Evolutionary conservation across 1,140 invertebrate species (phyloP).

Genomic region (Drosophila melanogaster): Release_6_plus_ISO1_MT NT_033777.3:30555001-30555500

Average conservation of each 20-base stretch:
- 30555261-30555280: background rate
- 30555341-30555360: conserved; percentile 65
- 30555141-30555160: conserved; percentile 76
- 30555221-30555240: conserved; percentile 42
- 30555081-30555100: background rate
- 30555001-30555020: conserved; percentile 69
- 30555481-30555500: conserved; percentile 21
- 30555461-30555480: conserved; percentile 37
- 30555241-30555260: conserved; percentile 48
- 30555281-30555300: conserved; percentile 27
- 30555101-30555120: conserved; percentile 50
- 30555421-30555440: conserved; percentile 44
- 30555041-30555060: conserved; percentile 52
- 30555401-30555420: conserved; percentile 6
- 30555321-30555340: conserved; percentile 26
- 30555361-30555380: conserved; percentile 44
- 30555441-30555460: conserved; percentile 14
- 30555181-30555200: conserved; percentile 68
- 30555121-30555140: conserved; percentile 57
- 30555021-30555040: conserved; percentile 63
- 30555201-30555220: conserved; percentile 71
- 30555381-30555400: conserved; percentile 42
- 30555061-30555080: conserved; percentile 30
- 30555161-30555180: conserved; percentile 69
- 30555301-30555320: conserved; percentile 36